These are phyloP conservation scores for Pollenia labialis DNA, from an alignment of 2,888 invertebrate species.

Conservation along the genomic window DNA sequence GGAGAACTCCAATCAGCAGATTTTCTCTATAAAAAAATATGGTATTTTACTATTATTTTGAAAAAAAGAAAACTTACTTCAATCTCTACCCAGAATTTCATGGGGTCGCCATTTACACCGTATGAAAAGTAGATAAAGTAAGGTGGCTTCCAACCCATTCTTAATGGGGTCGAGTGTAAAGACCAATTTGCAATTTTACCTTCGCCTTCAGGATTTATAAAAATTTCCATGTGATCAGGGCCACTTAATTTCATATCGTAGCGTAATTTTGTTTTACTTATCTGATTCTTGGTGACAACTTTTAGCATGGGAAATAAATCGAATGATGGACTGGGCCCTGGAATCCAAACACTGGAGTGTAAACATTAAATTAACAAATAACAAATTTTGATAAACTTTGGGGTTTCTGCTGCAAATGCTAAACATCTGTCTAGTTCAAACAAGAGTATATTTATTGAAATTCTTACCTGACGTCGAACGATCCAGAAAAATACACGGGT, in stretches of 20 bases:
- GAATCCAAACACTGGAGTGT: conserved; percentile 80
- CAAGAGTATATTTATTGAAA: background rate
- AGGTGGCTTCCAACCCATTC: conserved; percentile 79
- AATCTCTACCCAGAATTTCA: conserved; percentile 81
- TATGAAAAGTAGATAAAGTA: conserved; percentile 82
- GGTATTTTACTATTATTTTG: background rate
- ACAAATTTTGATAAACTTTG: too few species aligned
- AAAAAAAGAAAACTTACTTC: conserved; percentile 76
- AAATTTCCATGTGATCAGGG: conserved; percentile 82
- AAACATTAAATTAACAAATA: too few species aligned
- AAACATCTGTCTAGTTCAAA: too few species aligned
- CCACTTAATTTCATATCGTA: conserved; percentile 80
- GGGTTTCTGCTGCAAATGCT: too few species aligned
- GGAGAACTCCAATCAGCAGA: conserved; percentile 77
- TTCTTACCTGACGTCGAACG: conserved; percentile 78
- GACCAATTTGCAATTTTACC: conserved; percentile 80
- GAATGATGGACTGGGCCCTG: conserved; percentile 79
- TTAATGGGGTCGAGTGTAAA: conserved; percentile 80
- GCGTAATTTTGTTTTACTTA: conserved; percentile 77
- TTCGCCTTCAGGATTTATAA: conserved; percentile 79
- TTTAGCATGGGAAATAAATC: conserved; percentile 76
- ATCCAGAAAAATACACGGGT: conserved; percentile 85
- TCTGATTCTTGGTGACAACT: conserved; percentile 77
- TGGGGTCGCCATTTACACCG: conserved; percentile 79
- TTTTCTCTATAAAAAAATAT: conserved; percentile 75